Evolutionary conservation across 2,797 vertebrate genomes (phyloP).

Genomic region (Rhinoraja longicauda): DNA sequence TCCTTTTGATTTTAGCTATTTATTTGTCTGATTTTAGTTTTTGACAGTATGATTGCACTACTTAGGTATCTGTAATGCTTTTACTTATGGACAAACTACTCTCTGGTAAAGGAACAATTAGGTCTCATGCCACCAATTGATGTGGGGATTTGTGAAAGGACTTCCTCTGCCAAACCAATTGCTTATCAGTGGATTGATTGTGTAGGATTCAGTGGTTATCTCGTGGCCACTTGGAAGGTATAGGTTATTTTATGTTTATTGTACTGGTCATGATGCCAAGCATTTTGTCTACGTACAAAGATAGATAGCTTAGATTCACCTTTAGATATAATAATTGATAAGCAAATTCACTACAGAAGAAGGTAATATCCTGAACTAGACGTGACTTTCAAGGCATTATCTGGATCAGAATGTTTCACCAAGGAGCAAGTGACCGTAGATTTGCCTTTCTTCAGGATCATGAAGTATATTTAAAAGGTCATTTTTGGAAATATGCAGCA

Average conservation of each 20-base stretch:
- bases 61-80: not conserved
- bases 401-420: not conserved
- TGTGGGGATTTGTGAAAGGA: too few species aligned
- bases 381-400: too few species aligned
- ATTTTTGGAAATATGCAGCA: too few species aligned
- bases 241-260: not conserved
- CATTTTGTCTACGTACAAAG: not conserved
- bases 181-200: not conserved
- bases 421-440: not conserved
- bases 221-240: not conserved
- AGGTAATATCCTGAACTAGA: too few species aligned
- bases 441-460: not conserved
- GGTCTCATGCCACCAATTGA: too few species aligned
- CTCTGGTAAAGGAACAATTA: not conserved
- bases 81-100: not conserved
- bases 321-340: not conserved
- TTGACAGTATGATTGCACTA: too few species aligned
- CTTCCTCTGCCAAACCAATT: too few species aligned
- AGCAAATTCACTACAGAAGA: not conserved
- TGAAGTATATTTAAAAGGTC: too few species aligned
- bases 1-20: too few species aligned
- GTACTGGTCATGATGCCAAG: not conserved
- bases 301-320: too few species aligned
- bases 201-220: not conserved
- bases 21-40: too few species aligned